Base-by-base conservation (phyloP, 2,888 invertebrate genomes). In the Lithodes maja region DNA sequence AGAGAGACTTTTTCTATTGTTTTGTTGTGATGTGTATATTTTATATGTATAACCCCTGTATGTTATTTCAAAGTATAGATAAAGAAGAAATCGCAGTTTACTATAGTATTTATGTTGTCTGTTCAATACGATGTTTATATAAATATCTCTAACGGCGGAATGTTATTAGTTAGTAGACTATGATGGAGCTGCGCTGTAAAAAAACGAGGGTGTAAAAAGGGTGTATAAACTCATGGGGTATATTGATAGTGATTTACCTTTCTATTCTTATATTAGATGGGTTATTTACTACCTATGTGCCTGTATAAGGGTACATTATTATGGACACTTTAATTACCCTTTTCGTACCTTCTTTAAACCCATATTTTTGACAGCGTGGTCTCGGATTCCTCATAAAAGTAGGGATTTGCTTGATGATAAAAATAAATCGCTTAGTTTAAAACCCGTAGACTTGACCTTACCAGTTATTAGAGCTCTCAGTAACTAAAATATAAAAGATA, bases 61-160 rank as follows among this genome's bases (percentile, higher is more conserved):
- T 86, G 81, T 81, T 86, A 74, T 81, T 86, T 86, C 86, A 52
- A 33, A 81, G 81, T 69, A 71, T 71, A 71, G 71, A 17, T 71
- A 61, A 79, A 86, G 86, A 74, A 81, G 86, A 86, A 86, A 86
- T 86, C 81, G 86, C 81, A 86, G 81, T 86, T 86, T 75, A 86
- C 86, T 86, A 86, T 86, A 80, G 81, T 86, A 86, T 86, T 86
- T 86, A 81, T 86, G 86, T 86, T 86, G 86, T 86, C 86, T 86
- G 86, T 86, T 86, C 86, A 82, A 86, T 86, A 86, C 69, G 75
- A 86, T 86, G 86, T 86, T 86, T 86, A 81, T 86, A 86, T 86
- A 81, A 71, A 71, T 71, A 17, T 71, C 81, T 81, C 86, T 86
- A 52, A 86, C 80, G 81, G 55, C 86, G 81, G 86, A 86, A 86